Conservation (phyloP, 2,797 vertebrate genomes). For the Nothura maculosa region DNA sequence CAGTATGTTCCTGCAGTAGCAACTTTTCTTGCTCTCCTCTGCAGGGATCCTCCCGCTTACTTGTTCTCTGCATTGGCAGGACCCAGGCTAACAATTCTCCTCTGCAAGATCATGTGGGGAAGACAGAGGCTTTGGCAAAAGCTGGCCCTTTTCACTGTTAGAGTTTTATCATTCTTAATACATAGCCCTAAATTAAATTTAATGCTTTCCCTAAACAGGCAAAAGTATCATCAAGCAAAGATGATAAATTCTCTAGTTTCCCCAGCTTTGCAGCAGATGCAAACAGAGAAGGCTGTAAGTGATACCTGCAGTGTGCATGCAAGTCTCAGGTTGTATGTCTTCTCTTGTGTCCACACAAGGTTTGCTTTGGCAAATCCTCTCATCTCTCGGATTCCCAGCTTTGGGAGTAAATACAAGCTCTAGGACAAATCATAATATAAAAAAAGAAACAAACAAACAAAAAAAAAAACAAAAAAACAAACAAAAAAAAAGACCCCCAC, state of each 20-base stretch:
- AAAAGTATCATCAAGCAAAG: neutral
- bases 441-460: too few relatives aligned
- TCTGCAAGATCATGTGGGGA: neutral
- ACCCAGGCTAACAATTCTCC: neutral
- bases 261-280: conserved; percentile 29
- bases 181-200: neutral
- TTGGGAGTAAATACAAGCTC: neutral
- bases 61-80: neutral
- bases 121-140: neutral
- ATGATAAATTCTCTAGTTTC: conserved; percentile 35
- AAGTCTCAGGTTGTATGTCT: conserved; percentile 51
- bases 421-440: neutral
- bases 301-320: conserved; percentile 49
- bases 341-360: neutral
- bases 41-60: neutral
- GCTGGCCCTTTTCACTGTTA: neutral
- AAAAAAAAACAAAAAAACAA: neutral
- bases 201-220: neutral
- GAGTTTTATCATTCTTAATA: neutral
- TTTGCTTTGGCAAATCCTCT: neutral
- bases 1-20: neutral
- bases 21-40: neutral
- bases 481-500: neutral
- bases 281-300: conserved; percentile 32
- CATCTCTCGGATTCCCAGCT: neutral